phyloP scores from a whole-genome alignment of 2,888 invertebrate species.

The Aphidius colemani region DNA sequence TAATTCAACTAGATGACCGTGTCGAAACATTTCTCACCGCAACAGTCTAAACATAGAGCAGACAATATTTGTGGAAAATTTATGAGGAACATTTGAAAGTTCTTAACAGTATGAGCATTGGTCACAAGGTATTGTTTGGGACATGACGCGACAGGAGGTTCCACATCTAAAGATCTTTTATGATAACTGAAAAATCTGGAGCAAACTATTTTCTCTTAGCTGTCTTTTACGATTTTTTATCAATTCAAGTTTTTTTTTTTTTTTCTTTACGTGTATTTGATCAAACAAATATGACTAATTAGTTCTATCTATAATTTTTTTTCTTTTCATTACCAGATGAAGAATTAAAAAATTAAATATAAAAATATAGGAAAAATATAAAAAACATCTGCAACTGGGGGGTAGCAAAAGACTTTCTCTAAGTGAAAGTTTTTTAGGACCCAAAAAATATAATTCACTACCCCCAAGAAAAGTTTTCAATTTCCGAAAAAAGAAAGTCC shows the following conservation, averaged over 20 bases:
- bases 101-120: too few relatives aligned
- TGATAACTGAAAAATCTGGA: constrained; percentile 11
- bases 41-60: constrained; percentile 38
- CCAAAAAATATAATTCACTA: constrained; percentile 31
- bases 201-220: not conserved
- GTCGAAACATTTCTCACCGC: constrained; percentile 42
- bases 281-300: not conserved
- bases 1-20: constrained; percentile 29
- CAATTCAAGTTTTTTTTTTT: not conserved
- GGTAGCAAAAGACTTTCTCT: constrained; percentile 32
- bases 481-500: constrained; percentile 34
- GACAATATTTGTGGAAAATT: constrained; percentile 33
- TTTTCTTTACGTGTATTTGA: not conserved
- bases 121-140: too few relatives aligned
- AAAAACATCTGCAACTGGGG: constrained; percentile 26
- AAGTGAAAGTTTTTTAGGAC: constrained; percentile 22
- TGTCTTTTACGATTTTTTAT: not conserved
- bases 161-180: constrained; percentile 14
- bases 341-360: constrained; percentile 14
- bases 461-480: constrained; percentile 28
- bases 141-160: too few relatives aligned
- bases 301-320: not conserved
- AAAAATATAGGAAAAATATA: constrained; percentile 6
- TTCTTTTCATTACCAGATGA: not conserved
- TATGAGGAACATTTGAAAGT: constrained; percentile 14